These are phyloP conservation scores for Salminus brasiliensis DNA, from an alignment of 2,113 vertebrate genomes.

Conservation along the genomic window DNA sequence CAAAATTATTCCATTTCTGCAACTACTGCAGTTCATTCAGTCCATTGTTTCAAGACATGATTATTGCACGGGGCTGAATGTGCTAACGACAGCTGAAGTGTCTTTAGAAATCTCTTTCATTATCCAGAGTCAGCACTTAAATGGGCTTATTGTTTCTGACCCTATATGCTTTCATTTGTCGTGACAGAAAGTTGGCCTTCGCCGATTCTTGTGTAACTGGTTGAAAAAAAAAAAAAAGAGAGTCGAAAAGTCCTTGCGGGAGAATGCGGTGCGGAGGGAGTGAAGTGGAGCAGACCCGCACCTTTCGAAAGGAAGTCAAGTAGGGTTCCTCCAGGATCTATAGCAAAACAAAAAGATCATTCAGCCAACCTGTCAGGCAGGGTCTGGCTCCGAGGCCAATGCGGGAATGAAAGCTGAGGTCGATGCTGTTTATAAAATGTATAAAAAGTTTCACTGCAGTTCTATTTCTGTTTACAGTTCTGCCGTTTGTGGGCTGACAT, in stretches of 20 bases:
- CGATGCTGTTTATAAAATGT: background rate
- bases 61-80: background rate
- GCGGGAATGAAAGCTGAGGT: background rate
- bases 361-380: background rate
- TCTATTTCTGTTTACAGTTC: no score
- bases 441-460: background rate
- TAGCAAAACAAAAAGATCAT: background rate
- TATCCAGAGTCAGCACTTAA: background rate
- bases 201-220: no score
- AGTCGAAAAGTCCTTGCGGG: background rate
- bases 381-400: background rate
- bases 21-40: constrained; percentile 1
- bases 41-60: constrained; percentile 29
- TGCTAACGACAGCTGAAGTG: background rate
- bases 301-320: background rate
- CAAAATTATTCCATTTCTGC: constrained; percentile 35
- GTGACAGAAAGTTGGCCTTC: background rate
- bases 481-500: no score
- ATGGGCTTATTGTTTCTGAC: constrained; percentile 13
- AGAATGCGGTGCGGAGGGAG: background rate
- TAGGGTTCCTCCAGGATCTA: background rate
- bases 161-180: background rate
- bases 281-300: background rate
- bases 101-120: background rate
- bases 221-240: no score